Conservation (phyloP, 1,140 invertebrate species). For the Drosophila ohnishii region DNA sequence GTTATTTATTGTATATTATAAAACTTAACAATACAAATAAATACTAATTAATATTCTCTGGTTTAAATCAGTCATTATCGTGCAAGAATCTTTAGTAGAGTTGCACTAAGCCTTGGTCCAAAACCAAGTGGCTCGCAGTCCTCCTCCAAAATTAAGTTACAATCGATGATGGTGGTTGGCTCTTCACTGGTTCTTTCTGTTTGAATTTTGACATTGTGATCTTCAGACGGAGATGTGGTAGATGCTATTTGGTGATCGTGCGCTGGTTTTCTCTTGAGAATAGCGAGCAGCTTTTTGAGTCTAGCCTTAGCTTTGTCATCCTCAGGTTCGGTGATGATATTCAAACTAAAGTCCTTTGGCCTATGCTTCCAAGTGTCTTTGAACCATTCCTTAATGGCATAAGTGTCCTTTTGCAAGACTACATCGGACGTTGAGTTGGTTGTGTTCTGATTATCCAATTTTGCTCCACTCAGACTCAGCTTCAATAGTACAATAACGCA, state of each 20-base stretch:
- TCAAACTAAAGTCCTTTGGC: slow-evolving; percentile 5
- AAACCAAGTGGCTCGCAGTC: slow-evolving; percentile 13
- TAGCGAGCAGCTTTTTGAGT: slow-evolving; percentile 11
- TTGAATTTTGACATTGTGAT: not conserved
- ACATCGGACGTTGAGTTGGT: not conserved
- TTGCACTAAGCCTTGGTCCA: slow-evolving; percentile 36
- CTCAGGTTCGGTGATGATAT: slow-evolving; percentile 4
- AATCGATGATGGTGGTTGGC: slow-evolving; percentile 19
- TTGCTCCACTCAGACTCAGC: not conserved
- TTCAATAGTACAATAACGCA: slow-evolving; percentile 25
- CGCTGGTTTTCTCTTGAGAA: slow-evolving; percentile 5
- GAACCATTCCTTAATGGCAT: not conserved
- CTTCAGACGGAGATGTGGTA: not conserved
- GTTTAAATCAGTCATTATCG: slow-evolving; percentile 2
- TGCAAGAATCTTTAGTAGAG: slow-evolving; percentile 29
- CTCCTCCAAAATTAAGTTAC: slow-evolving; percentile 10
- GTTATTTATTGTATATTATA: not conserved
- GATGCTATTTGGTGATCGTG: slow-evolving; percentile 4
- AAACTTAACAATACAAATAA: not conserved
- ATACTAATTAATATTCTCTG: slow-evolving; percentile 3
- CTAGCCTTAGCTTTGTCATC: not conserved
- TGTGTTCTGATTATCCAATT: not conserved
- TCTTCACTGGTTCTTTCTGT: slow-evolving; percentile 2
- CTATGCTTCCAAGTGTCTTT: slow-evolving; percentile 7
- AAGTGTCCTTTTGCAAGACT: not conserved